Evolutionary conservation across 2,113 vertebrate species (phyloP), one percentile per base, ranked within the genome.

Genomic region (Emydocephalus ijimae): DNA sequence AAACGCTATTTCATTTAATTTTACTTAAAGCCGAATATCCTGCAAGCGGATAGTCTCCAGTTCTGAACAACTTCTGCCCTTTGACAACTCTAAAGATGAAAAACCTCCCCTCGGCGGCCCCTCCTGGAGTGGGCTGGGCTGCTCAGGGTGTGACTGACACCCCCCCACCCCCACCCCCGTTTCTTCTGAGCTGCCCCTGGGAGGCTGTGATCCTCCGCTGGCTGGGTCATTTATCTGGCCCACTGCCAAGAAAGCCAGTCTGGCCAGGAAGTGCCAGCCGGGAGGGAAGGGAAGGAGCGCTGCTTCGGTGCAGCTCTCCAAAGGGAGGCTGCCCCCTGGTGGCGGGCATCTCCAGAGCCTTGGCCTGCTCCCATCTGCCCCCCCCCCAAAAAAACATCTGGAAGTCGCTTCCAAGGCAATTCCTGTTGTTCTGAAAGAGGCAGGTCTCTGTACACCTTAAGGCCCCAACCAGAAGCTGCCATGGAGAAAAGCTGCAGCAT

Each of bases 281-380:
- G 92, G 85, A 92, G 59, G 45, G n/a, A 39, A 91, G 59, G 57
- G 45, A 45, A 48, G 7, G 48, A 89, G 52, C 11, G 15, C 3
- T 0, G 5, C 7, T 90, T 21, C 43, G 2, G 2, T 21, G 20
- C 3, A 20, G 39, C 64, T n/a, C 50, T 7, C 29, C 14, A 1
- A 1, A 56, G 55, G 55, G 55, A 56, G 15, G 55, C 55, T 57
- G 56, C 56, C 20, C 18, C 56, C 56, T 57, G 20, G 20, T 21
- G 5, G 18, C 7, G 56, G 56, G 56, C 24, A 3, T 52, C 59
- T 21, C 48, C 89, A 52, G 26, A 50, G 48, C 6, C 24, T 8
- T 18, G 48, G 9, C 64, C n/a, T 34, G 39, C 61, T 50, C 48
- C 48, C 48, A 50, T 50, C 48, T 50, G 48, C 48, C 48, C 48